A percentile compares a stretch with the other conserved stretches of the same genome.
phyloP scores from a whole-genome alignment of 2,797 vertebrate species.

The Poliocrania exsul region DNA sequence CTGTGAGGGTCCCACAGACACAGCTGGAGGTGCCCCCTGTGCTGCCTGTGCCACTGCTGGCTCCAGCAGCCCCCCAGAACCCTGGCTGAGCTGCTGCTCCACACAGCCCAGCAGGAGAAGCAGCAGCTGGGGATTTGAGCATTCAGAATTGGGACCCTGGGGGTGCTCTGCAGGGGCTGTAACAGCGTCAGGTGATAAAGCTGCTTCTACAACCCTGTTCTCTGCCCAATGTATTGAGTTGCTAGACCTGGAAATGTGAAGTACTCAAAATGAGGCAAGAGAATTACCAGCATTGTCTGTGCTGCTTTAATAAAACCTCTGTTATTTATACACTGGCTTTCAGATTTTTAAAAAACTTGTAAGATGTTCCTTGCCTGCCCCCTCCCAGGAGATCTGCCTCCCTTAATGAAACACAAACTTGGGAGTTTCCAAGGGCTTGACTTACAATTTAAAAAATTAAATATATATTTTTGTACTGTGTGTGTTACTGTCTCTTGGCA shows the following conservation, averaged over 20 bases:
- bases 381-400: background rate
- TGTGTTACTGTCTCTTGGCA: background rate
- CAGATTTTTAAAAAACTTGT: fast-evolving
- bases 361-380: background rate
- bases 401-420: background rate
- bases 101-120: background rate
- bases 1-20: no score
- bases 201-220: background rate
- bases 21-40: background rate
- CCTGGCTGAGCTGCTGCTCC: background rate
- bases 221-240: background rate
- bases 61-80: background rate
- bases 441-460: background rate
- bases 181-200: background rate
- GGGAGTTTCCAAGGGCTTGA: background rate
- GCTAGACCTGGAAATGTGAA: background rate
- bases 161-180: background rate
- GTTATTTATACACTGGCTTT: background rate
- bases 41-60: background rate
- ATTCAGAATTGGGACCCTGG: background rate
- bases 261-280: background rate
- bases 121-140: background rate
- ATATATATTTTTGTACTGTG: background rate
- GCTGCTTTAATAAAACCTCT: background rate
- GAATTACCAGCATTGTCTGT: background rate